Evolutionary conservation across 2,797 vertebrate species (phyloP).

Genomic region (Lophius americanus): DNA sequence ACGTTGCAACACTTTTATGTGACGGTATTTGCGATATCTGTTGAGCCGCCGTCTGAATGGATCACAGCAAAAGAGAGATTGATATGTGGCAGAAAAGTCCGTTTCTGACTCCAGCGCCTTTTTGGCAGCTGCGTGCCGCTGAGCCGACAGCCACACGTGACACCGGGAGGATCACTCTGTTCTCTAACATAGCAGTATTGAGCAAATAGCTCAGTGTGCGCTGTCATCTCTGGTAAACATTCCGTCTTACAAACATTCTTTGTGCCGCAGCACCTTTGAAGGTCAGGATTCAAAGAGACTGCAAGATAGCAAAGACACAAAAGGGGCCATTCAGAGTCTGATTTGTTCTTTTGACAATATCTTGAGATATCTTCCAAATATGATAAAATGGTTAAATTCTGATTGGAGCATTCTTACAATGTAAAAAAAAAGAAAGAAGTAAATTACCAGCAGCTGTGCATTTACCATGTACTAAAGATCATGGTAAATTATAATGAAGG

Average conservation of each 20-base stretch:
- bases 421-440: too few relatives aligned
- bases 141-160: conserved; percentile 54
- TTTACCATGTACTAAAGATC: too few relatives aligned
- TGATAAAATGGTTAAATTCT: neutral
- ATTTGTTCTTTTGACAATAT: neutral
- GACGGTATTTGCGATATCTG: conserved; percentile 35
- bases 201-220: conserved; percentile 42
- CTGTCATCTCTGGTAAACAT: conserved; percentile 51
- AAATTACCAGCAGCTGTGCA: too few relatives aligned
- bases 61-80: conserved; percentile 43
- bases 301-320: neutral
- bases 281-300: conserved; percentile 23
- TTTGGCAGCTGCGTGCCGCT: conserved; percentile 57
- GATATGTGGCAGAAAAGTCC: conserved; percentile 56
- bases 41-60: conserved; percentile 36
- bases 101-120: conserved; percentile 46
- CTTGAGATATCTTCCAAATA: neutral
- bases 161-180: conserved; percentile 51
- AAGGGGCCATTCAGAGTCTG: neutral
- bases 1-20: conserved; percentile 13
- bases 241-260: conserved; percentile 37
- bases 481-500: too few relatives aligned
- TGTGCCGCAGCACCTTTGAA: conserved; percentile 31
- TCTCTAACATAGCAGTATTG: conserved; percentile 23
- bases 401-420: too few relatives aligned